Percentiles rank a stretch among this genome's conserved stretches.
phyloP scores from a whole-genome alignment of 1,140 invertebrate species.

The Leptonema lineaticorne region DNA sequence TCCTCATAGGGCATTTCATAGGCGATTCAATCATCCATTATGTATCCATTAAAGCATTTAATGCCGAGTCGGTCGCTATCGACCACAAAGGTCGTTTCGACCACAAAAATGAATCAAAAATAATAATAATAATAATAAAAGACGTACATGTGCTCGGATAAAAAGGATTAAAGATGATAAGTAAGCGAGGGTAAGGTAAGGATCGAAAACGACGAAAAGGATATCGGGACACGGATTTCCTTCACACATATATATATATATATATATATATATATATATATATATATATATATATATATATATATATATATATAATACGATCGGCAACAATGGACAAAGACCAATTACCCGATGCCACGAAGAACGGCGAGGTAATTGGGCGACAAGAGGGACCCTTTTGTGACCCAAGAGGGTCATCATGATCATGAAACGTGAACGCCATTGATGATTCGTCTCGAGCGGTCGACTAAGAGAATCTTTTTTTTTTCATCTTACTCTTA shows the following conservation, averaged over 20 bases:
- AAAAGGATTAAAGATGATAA: constrained; percentile 12
- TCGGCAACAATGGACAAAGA: constrained; percentile 32
- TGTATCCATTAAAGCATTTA: constrained; percentile 35
- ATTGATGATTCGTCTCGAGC: constrained; percentile 4
- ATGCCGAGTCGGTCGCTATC: constrained; percentile 13
- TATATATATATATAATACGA: no score
- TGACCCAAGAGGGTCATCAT: constrained; percentile 14
- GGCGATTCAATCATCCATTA: constrained; percentile 36
- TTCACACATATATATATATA: no score
- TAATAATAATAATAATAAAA: no score
- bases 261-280: no score
- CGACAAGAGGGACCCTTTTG: constrained; percentile 25
- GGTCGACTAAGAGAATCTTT: constrained; percentile 16
- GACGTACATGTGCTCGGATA: no score
- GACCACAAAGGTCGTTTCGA: constrained; percentile 7
- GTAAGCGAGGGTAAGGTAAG: neutral
- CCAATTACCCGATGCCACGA: constrained; percentile 13
- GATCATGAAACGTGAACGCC: neutral
- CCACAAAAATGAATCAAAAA: constrained; percentile 7
- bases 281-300: no score
- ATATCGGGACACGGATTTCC: constrained; percentile 27
- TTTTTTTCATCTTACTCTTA: no score
- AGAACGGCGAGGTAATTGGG: constrained; percentile 22
- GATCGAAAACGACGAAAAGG: constrained; percentile 9
- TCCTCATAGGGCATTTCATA: constrained; percentile 17